A percentile compares a stretch with the other conserved stretches of the same genome.
phyloP scores from a whole-genome alignment of 2,113 vertebrate genomes.

The Lonchura striata region DNA sequence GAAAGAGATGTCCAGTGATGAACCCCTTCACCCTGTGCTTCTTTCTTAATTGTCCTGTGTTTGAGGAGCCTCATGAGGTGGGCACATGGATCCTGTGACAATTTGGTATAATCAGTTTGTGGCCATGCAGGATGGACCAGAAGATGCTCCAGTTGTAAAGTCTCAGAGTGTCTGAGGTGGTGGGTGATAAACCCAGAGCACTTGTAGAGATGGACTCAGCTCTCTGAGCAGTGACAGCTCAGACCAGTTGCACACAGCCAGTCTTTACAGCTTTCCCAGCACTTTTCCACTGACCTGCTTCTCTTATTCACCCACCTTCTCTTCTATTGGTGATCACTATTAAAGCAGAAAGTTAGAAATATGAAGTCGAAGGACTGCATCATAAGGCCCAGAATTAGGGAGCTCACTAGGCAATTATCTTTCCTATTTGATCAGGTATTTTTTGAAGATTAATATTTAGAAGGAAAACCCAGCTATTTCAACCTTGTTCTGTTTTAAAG shows the following conservation, averaged over 20 bases:
- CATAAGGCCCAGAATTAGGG: neutral
- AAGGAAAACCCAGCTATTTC: conserved; percentile 4
- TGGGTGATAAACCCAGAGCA: neutral
- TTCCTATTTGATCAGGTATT: neutral
- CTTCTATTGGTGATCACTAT: neutral
- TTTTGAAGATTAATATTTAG: neutral
- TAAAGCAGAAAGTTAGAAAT: neutral
- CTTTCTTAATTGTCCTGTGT: neutral
- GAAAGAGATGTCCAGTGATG: neutral
- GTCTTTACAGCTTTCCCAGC: neutral
- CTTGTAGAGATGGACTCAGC: neutral
- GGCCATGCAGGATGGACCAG: neutral
- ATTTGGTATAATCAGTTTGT: neutral
- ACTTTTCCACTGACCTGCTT: neutral
- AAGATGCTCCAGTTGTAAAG: neutral
- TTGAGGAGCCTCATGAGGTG: neutral
- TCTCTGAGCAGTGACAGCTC: neutral
- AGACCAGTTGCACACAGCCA: neutral
- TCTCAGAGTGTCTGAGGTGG: neutral
- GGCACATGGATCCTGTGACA: neutral
- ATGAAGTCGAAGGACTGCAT: neutral
- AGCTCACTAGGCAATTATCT: neutral
- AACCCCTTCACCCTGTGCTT: neutral
- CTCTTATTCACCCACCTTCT: neutral
- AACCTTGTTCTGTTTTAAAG: neutral